These are phyloP conservation scores for Eidolon dupreanum DNA, from an alignment of 2,797 vertebrate genomes.

Conservation along the genomic window DNA sequence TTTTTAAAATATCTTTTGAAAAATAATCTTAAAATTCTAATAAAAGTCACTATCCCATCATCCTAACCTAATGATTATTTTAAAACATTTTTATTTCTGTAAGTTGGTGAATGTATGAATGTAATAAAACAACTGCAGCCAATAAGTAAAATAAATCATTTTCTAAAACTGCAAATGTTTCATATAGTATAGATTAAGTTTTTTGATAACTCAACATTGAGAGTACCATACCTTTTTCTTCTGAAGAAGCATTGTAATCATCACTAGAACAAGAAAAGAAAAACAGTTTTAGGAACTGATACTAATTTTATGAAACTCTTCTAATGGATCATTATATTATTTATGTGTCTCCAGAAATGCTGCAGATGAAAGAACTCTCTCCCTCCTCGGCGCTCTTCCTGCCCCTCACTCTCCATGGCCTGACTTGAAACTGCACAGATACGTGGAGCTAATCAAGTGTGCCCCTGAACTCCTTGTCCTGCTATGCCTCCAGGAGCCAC, in stretches of 20 bases:
- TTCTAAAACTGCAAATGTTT: background rate
- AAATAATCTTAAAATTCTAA: background rate
- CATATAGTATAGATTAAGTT: background rate
- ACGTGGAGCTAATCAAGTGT: accelerated
- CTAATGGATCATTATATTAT: background rate
- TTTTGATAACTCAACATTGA: accelerated
- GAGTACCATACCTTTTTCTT: slow-evolving; percentile 76
- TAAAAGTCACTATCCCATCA: background rate
- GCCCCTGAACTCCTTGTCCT: background rate
- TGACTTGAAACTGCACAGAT: background rate
- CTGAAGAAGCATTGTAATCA: slow-evolving; percentile 45
- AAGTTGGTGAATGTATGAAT: background rate
- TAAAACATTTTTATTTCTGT: background rate
- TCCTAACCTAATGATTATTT: background rate
- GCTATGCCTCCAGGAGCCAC: background rate
- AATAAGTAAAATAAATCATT: background rate
- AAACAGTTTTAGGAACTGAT: background rate
- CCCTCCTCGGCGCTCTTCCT: background rate
- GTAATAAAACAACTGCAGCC: background rate
- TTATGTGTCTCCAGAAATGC: background rate
- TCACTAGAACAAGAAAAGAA: slow-evolving; percentile 73
- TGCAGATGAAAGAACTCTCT: background rate
- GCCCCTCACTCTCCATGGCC: background rate
- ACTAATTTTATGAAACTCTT: background rate
- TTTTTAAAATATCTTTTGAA: background rate